These are phyloP conservation scores for Trissonchulus sp. DNA, from an alignment of 2,888 invertebrate genomes.

Conservation along the genomic window DNA sequence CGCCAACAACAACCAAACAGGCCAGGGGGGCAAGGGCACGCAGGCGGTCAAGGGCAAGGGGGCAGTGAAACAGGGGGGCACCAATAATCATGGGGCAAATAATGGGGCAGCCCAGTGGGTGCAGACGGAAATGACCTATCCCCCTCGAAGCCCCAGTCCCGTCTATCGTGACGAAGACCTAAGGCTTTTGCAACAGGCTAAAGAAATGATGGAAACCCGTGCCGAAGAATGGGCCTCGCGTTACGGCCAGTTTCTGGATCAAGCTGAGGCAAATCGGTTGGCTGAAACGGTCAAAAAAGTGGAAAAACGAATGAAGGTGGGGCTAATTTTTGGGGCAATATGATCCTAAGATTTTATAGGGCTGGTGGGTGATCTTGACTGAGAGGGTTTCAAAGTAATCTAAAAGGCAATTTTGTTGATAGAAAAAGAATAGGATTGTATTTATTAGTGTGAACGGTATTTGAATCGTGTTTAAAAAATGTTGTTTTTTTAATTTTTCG, in stretches of 20 bases:
- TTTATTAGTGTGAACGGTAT: too few species aligned
- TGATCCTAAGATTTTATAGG: too few species aligned
- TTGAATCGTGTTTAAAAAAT: too few species aligned
- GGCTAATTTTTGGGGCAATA: constrained; percentile 1
- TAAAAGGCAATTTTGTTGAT: too few species aligned
- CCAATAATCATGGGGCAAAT: too few species aligned
- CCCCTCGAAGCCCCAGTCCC: neutral
- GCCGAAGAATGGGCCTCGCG: constrained; percentile 35
- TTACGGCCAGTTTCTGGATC: constrained; percentile 34
- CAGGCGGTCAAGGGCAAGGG: too few species aligned
- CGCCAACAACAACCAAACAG: too few species aligned
- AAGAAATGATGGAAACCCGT: constrained; percentile 25
- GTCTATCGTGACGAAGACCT: neutral
- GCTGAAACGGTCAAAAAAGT: constrained; percentile 37
- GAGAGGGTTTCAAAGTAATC: neutral
- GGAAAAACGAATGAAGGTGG: constrained; percentile 39
- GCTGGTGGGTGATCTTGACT: neutral
- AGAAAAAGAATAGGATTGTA: too few species aligned
- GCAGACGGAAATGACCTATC: neutral
- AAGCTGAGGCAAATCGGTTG: constrained; percentile 33
- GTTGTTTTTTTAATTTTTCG: too few species aligned
- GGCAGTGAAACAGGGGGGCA: too few species aligned
- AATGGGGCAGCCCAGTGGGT: too few species aligned
- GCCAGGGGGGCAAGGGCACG: too few species aligned
- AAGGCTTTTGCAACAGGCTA: constrained; percentile 20